phyloP scores from a whole-genome alignment of 2,888 invertebrate species.

The Abrostola tripartita region DNA sequence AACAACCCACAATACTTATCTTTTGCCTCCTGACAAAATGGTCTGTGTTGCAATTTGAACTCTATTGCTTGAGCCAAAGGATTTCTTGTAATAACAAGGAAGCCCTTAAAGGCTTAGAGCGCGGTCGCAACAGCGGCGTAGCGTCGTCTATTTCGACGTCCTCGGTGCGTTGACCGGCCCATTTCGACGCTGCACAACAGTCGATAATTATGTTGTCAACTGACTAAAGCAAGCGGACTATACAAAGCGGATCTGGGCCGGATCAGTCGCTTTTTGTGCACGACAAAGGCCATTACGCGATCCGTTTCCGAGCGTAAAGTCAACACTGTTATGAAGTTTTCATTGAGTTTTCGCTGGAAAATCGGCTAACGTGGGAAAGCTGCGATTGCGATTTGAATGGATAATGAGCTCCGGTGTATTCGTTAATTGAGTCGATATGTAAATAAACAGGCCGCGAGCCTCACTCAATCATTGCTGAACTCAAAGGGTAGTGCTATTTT shows the following conservation, averaged over 20 bases:
- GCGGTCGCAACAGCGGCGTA: slow-evolving; percentile 41
- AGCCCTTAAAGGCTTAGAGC: slow-evolving; percentile 62
- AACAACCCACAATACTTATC: slow-evolving; percentile 43
- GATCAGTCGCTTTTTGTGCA: slow-evolving; percentile 85
- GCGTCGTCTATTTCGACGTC: slow-evolving; percentile 68
- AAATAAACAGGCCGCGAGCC: slow-evolving; percentile 76
- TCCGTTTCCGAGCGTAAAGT: slow-evolving; percentile 82
- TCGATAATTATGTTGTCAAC: slow-evolving; percentile 85
- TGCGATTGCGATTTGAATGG: slow-evolving; percentile 84
- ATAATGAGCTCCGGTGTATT: slow-evolving; percentile 80
- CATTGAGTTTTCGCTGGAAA: slow-evolving; percentile 80
- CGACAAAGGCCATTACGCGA: slow-evolving; percentile 85
- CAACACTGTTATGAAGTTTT: slow-evolving; percentile 86
- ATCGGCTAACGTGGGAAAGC: slow-evolving; percentile 82
- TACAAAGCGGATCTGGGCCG: slow-evolving; percentile 83
- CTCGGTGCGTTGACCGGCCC: slow-evolving; percentile 74
- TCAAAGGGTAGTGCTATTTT: slow-evolving; percentile 78
- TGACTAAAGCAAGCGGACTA: slow-evolving; percentile 80
- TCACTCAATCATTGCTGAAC: slow-evolving; percentile 76
- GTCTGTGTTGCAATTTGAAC: slow-evolving; percentile 28
- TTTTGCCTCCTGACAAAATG: slow-evolving; percentile 22
- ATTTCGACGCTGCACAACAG: slow-evolving; percentile 71
- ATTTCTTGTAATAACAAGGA: slow-evolving; percentile 48
- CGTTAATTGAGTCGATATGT: slow-evolving; percentile 85
- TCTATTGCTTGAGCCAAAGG: slow-evolving; percentile 35